Base-by-base conservation (phyloP, 2,888 invertebrate genomes). In the Meliscaeva auricollis region DNA sequence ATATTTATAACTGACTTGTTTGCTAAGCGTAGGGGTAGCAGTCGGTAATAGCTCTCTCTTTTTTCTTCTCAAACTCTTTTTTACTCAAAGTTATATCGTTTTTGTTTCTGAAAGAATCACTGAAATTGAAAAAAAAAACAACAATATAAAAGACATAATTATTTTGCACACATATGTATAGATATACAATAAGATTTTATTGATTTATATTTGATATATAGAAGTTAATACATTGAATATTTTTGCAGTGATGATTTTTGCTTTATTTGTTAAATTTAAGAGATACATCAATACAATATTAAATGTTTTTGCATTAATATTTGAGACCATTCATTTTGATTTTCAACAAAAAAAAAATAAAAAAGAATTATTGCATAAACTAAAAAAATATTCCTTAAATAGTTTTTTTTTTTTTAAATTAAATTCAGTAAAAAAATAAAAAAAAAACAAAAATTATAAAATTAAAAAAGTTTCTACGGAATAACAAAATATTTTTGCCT, bases 311-410 rank as follows among this genome's bases (percentile, higher is more conserved):
- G 38, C 38, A n/a, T 68, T 76, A 50, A 41, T 46, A 70, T 46
- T 84, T 80, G 84, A 84, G 84, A 84, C 84, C 80, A 84, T 84
- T 70, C 54, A 78, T 58, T 75, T 79, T 60, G 9, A 30, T 44
- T 75, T 75, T 44, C 30, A 20, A 48, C 20, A 20, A 17, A 7
- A 30, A 62, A 64, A 9, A 41, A 20, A 48, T 22, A 20, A 17
- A 7, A 30, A 62, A 64, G 15, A 15, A 54, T 15, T 15, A 11
- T 50, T 17, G 8, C 11, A 15, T 11, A 30, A 46, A 46, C 1
- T 44, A 7, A 17, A 20, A 20, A 66, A 30, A 62, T 22, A 4
- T n/a, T 20, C 6, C 17, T 54, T n/a, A 41, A 41, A 62, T 4
- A 15, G 2, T 46, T 30, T 17, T 13, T 35, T 62, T 62, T n/a